phyloP scores from a whole-genome alignment of 2,113 vertebrate genomes.

The Emydura subglobosa region DNA sequence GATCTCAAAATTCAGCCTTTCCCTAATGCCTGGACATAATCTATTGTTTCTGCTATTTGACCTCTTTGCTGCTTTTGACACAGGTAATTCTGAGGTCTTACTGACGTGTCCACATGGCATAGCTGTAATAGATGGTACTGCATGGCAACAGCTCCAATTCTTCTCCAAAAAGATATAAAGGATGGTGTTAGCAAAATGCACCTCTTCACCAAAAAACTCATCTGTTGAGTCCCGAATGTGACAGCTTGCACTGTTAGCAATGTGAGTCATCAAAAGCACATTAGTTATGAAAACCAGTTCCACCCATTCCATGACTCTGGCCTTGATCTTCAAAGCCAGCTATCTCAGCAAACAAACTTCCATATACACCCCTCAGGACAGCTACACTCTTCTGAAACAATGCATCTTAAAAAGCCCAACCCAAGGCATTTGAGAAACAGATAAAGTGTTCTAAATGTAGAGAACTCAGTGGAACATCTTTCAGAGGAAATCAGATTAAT shows the following conservation, averaged over 20 bases:
- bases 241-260: not conserved
- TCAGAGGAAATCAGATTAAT: not conserved
- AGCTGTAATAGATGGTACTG: not conserved
- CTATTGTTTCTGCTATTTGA: not conserved
- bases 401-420: not conserved
- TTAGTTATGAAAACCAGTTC: not conserved
- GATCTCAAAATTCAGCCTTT: not conserved
- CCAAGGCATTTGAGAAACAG: not conserved
- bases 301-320: too few relatives aligned
- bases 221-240: not conserved
- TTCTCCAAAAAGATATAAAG: not conserved
- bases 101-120: not conserved
- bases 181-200: not conserved
- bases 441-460: not conserved
- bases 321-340: too few relatives aligned
- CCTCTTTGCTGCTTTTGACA: not conserved
- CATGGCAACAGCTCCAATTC: not conserved
- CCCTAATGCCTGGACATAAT: not conserved
- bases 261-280: not conserved
- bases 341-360: too few relatives aligned
- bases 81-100: not conserved
- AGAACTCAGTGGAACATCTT: not conserved
- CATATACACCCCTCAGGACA: too few relatives aligned
- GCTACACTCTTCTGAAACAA: not conserved
- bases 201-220: not conserved